Percentiles rank a stretch among this genome's conserved stretches.
phyloP scores from a whole-genome alignment of 2,888 invertebrate genomes.

The Torymus tubicola region DNA sequence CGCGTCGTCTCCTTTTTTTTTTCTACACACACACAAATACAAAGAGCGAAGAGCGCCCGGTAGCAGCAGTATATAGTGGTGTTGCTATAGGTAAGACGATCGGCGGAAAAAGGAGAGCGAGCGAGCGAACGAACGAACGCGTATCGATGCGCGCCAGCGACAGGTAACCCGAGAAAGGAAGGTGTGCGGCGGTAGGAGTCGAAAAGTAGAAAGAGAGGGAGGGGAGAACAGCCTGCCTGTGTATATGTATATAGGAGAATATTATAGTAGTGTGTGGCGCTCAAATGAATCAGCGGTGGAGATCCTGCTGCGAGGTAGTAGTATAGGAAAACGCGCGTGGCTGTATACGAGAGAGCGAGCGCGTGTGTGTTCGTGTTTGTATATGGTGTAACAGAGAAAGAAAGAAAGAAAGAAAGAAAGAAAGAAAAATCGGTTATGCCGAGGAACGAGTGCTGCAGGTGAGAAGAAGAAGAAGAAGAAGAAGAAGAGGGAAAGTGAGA shows the following conservation, averaged over 20 bases:
- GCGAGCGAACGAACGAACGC: no score
- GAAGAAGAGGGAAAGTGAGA: neutral
- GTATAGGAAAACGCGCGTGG: neutral
- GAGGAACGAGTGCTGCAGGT: neutral
- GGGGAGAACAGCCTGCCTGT: no score
- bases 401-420: neutral
- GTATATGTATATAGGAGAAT: no score
- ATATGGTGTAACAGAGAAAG: neutral
- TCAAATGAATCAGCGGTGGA: no score
- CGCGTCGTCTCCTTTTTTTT: slow-evolving; percentile 8
- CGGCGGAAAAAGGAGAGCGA: neutral
- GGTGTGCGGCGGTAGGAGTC: neutral
- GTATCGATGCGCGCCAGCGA: slow-evolving; percentile 25
- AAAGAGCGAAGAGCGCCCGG: neutral
- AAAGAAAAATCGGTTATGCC: neutral
- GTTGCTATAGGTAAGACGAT: neutral
- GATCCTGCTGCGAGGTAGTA: no score
- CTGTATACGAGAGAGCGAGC: neutral
- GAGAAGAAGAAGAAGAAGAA: no score
- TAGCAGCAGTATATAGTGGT: neutral
- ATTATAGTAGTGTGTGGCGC: no score
- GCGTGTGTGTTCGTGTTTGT: neutral
- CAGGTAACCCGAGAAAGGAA: slow-evolving; percentile 58
- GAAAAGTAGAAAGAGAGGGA: no score
- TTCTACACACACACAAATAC: neutral